Evolutionary conservation across 2,888 invertebrate species (phyloP).

Genomic region (Troides helena): DNA sequence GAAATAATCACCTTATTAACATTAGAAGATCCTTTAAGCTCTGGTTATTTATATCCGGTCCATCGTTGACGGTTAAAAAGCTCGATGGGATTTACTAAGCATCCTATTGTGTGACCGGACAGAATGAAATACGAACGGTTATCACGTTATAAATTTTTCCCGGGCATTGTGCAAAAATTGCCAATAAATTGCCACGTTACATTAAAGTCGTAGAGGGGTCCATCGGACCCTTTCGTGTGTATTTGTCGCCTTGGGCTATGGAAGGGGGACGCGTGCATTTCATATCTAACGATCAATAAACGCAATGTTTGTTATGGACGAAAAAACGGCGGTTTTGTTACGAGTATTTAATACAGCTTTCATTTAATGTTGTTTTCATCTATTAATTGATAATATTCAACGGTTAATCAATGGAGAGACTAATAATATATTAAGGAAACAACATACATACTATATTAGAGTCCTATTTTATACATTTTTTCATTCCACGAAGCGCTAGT

Average conservation of each 20-base stretch:
- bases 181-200: constrained; percentile 74
- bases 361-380: too few species aligned
- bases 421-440: too few species aligned
- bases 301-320: constrained; percentile 10
- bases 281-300: constrained; percentile 30
- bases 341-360: too few species aligned
- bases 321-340: too few species aligned
- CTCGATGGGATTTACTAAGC: constrained; percentile 48
- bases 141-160: constrained; percentile 73
- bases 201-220: constrained; percentile 40
- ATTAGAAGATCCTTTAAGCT: constrained; percentile 12
- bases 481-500: too few species aligned
- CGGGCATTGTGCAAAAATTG: constrained; percentile 64
- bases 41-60: constrained; percentile 31
- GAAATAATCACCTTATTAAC: too few species aligned
- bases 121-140: constrained; percentile 58
- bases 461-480: too few species aligned
- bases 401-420: too few species aligned
- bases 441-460: too few species aligned
- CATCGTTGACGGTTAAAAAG: constrained; percentile 28
- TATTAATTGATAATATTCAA: too few species aligned
- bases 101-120: constrained; percentile 51
- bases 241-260: constrained; percentile 3
- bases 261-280: constrained; percentile 23
- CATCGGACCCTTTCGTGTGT: constrained; percentile 41